These are phyloP conservation scores for Zelleria hepariella DNA, from an alignment of 2,888 invertebrate genomes.

Conservation along the genomic window DNA sequence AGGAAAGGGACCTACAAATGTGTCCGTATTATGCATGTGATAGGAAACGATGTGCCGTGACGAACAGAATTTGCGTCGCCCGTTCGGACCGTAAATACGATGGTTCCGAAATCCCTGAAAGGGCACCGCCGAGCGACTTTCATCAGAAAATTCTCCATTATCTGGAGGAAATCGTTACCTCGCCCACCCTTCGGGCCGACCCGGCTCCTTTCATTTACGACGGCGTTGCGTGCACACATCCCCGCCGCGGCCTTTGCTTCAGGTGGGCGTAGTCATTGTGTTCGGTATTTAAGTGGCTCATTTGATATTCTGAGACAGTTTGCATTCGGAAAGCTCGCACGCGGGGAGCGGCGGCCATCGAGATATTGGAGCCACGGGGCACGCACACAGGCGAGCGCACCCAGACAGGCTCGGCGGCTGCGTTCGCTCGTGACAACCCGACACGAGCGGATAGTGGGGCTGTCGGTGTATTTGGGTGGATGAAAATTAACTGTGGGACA, in stretches of 20 bases:
- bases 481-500: too few relatives aligned
- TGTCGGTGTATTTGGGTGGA: too few relatives aligned
- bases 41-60: constrained; percentile 43
- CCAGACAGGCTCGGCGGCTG: not conserved
- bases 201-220: constrained; percentile 58
- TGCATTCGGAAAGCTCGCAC: constrained; percentile 62
- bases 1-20: constrained; percentile 25
- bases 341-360: constrained; percentile 44
- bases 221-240: constrained; percentile 66
- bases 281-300: constrained; percentile 69
- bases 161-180: constrained; percentile 69
- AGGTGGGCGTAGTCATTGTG: constrained; percentile 68
- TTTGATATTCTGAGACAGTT: constrained; percentile 71
- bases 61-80: constrained; percentile 50
- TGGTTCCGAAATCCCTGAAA: constrained; percentile 61
- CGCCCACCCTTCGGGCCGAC: constrained; percentile 52
- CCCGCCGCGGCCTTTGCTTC: constrained; percentile 55
- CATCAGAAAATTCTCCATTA: constrained; percentile 69
- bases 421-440: not conserved
- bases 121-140: constrained; percentile 59
- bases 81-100: constrained; percentile 53
- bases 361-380: constrained; percentile 39
- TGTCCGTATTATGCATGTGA: constrained; percentile 43
- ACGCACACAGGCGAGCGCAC: constrained; percentile 26
- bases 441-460: too few relatives aligned